These are phyloP conservation scores for Percopsis omiscomaycus DNA, from an alignment of 2,797 vertebrate species.

Conservation along the genomic window DNA sequence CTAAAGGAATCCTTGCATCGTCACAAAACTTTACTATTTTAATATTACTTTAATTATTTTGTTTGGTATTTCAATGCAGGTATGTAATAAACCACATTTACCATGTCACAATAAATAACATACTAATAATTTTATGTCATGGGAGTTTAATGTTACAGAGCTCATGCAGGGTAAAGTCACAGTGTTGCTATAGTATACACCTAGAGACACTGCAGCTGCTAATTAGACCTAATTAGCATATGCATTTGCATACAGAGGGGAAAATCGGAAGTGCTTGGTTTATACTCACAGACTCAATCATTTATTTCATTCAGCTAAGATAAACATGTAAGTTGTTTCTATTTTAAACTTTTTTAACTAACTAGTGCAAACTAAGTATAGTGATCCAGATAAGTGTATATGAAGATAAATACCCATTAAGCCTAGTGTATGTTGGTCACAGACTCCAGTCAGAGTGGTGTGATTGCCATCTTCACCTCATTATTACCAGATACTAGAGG, in stretches of 20 bases:
- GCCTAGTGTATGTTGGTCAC: no score
- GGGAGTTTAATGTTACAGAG: constrained; percentile 27
- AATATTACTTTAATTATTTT: neutral
- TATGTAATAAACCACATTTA: no score
- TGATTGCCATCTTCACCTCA: no score
- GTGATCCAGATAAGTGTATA: no score
- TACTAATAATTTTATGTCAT: neutral
- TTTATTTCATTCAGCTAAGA: no score
- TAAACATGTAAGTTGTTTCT: no score
- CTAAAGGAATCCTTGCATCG: constrained; percentile 10
- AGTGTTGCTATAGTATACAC: neutral
- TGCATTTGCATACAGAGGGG: constrained; percentile 33
- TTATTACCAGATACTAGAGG: no score
- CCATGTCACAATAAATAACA: neutral
- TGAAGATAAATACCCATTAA: no score
- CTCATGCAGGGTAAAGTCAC: neutral
- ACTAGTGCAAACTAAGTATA: no score
- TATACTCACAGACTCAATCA: constrained; percentile 3
- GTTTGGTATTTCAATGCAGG: neutral
- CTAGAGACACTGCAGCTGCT: constrained; percentile 19
- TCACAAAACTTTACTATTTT: neutral
- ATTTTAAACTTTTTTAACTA: no score
- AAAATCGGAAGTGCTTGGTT: constrained; percentile 30
- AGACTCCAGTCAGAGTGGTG: no score
- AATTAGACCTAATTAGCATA: constrained; percentile 33